Evolutionary conservation across 2,888 invertebrate genomes (phyloP).

Genomic region (Kryphioiulus occultus): DNA sequence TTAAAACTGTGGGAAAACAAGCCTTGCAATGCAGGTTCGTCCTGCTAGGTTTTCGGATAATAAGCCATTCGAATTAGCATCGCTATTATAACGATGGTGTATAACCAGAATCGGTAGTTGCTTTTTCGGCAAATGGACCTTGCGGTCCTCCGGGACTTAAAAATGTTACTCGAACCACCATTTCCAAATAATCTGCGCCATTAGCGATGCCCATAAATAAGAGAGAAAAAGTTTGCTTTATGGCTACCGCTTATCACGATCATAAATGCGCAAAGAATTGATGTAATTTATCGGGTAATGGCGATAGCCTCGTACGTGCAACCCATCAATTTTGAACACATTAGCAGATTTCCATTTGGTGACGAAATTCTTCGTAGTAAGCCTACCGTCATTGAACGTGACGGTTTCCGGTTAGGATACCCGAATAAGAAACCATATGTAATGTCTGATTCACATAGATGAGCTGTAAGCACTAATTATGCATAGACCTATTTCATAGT

Average conservation of each 20-base stretch:
- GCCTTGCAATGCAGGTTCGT: not conserved
- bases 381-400: not conserved
- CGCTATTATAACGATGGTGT: not conserved
- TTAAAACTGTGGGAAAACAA: no score
- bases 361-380: not conserved
- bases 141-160: not conserved
- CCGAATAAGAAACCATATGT: no score
- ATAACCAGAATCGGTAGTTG: not conserved
- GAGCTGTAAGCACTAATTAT: no score
- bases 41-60: no score
- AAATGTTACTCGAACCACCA: not conserved
- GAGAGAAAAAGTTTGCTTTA: constrained; percentile 32
- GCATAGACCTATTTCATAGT: no score
- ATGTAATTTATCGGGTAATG: constrained; percentile 28
- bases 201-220: constrained; percentile 2
- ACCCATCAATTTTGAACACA: not conserved
- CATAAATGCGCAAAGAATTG: constrained; percentile 21
- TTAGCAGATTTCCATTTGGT: not conserved
- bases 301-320: not conserved
- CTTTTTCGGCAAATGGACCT: not conserved
- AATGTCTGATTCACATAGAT: no score
- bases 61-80: not conserved
- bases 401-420: no score
- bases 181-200: constrained; percentile 11
- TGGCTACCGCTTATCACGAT: not conserved